Percentiles rank a stretch among this genome's conserved stretches.
These are phyloP conservation scores for Diplogasteroides magnus DNA, from an alignment of 1,140 invertebrate species.

Conservation along the genomic window DNA sequence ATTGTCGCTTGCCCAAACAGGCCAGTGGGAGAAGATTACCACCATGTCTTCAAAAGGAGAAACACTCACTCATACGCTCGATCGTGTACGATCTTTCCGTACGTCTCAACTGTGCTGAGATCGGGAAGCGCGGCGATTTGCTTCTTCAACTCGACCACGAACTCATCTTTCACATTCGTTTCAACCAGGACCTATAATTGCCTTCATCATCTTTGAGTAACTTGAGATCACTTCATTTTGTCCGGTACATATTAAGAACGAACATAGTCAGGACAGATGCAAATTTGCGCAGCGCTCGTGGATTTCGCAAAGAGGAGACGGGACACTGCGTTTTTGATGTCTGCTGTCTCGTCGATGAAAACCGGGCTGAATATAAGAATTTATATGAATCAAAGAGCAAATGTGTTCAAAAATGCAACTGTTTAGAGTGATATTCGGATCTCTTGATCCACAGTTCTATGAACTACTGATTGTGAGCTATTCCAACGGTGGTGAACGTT, in stretches of 20 bases:
- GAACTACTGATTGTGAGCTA: too few relatives aligned
- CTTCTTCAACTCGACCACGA: not conserved
- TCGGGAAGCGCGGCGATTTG: not conserved
- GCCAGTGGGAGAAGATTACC: not conserved
- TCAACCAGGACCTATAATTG: not conserved
- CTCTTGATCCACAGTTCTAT: not conserved
- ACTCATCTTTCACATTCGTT: not conserved
- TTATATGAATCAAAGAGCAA: not conserved
- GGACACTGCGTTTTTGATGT: not conserved
- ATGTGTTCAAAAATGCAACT: too few relatives aligned
- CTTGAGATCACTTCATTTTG: not conserved
- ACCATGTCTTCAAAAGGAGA: too few relatives aligned
- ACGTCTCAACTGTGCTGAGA: not conserved
- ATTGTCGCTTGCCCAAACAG: not conserved
- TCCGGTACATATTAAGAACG: not conserved
- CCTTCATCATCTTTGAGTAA: too few relatives aligned
- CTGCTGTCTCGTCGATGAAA: not conserved
- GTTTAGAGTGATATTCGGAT: too few relatives aligned
- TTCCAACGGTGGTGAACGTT: too few relatives aligned
- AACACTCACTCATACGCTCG: not conserved
- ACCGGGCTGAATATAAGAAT: not conserved
- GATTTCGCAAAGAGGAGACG: not conserved
- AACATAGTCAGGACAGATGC: not conserved
- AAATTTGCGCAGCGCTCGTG: not conserved
- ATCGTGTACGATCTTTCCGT: not conserved